Conservation (phyloP, 2,888 invertebrate species). For the Polylopha cassiicola region DNA sequence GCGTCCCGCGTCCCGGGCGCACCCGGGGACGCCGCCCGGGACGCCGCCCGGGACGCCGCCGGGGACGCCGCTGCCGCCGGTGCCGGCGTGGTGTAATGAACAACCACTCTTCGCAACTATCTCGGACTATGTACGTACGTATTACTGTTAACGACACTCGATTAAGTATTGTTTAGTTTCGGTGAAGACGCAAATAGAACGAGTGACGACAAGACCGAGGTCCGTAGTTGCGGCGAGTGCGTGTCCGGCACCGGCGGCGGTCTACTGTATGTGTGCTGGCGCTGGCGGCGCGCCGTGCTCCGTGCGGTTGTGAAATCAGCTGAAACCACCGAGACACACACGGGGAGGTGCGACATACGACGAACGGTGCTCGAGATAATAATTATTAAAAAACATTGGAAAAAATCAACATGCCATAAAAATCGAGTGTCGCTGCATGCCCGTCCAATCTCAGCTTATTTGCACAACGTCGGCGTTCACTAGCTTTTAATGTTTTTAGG, state of each 20-base stretch:
- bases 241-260: constrained; percentile 24
- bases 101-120: no score
- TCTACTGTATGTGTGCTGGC: constrained; percentile 50
- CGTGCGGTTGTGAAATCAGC: constrained; percentile 71
- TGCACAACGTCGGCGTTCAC: constrained; percentile 49
- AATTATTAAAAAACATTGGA: constrained; percentile 29
- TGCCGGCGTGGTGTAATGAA: constrained; percentile 26
- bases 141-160: no score
- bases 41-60: constrained; percentile 6
- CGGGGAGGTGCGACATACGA: constrained; percentile 42
- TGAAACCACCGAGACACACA: constrained; percentile 58
- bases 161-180: no score
- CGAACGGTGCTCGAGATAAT: constrained; percentile 29
- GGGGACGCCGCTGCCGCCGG: constrained; percentile 10
- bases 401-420: constrained; percentile 48
- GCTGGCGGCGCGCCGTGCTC: constrained; percentile 42
- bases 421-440: constrained; percentile 47
- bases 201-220: no score
- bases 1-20: constrained; percentile 4
- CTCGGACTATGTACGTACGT: no score
- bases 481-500: constrained; percentile 13
- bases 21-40: constrained; percentile 27
- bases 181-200: no score
- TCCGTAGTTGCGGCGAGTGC: neutral
- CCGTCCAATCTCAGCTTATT: constrained; percentile 74